phyloP scores from a whole-genome alignment of 2,113 vertebrate genomes.

The Epinephelus lanceolatus region DNA sequence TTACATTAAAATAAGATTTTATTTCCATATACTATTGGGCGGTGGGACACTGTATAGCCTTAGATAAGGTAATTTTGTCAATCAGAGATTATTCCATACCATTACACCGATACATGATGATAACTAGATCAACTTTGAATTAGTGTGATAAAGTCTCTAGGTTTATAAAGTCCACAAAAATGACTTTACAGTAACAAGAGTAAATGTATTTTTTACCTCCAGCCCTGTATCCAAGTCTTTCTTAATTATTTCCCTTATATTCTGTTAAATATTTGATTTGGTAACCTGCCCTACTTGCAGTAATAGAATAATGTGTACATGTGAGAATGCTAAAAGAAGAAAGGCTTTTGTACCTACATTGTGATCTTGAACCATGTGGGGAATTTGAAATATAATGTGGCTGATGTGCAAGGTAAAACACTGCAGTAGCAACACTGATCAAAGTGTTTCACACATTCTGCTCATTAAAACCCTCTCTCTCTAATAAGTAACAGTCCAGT shows the following conservation, averaged over 20 bases:
- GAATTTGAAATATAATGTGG: not conserved
- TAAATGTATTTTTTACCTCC: not conserved
- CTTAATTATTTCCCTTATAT: not conserved
- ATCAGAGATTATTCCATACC: no score
- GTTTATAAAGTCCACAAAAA: no score
- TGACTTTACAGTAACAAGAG: no score
- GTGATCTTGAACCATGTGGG: not conserved
- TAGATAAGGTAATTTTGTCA: no score
- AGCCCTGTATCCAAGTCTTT: not conserved
- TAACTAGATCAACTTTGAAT: no score
- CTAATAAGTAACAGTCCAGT: conserved; percentile 18
- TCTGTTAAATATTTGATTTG: not conserved
- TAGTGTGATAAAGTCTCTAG: no score
- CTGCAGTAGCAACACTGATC: not conserved
- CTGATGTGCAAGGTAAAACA: not conserved
- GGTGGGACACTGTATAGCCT: no score
- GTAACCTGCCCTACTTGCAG: not conserved
- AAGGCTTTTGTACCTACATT: not conserved
- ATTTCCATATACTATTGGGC: not conserved
- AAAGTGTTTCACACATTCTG: not conserved
- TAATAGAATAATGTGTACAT: no score
- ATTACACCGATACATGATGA: no score
- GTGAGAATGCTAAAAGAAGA: no score
- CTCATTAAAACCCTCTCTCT: not conserved
- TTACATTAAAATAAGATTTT: not conserved